Evolutionary conservation across 2,888 invertebrate genomes (phyloP).

Genomic region (Lepidocyrtoides sp.): DNA sequence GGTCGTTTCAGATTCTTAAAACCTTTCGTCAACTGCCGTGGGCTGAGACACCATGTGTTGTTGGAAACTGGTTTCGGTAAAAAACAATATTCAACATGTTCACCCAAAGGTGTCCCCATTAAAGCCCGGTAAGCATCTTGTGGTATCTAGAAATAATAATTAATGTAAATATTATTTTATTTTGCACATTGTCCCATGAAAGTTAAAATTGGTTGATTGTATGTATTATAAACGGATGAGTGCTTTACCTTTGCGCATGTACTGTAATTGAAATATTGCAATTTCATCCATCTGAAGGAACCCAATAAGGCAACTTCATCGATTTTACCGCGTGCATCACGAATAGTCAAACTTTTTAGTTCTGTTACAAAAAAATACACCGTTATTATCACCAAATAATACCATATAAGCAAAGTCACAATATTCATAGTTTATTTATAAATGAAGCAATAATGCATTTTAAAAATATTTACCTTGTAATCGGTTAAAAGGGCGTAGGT

Average conservation of each 20-base stretch:
- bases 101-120: conserved; percentile 23
- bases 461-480: conserved; percentile 31
- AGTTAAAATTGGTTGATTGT: too few species aligned
- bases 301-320: not conserved
- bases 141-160: conserved; percentile 7
- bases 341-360: conserved; percentile 19
- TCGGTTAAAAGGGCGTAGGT: conserved; percentile 33
- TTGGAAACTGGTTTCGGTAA: not conserved
- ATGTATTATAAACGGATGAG: too few species aligned
- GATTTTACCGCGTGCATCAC: conserved; percentile 22
- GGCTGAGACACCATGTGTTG: not conserved
- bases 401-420: not conserved
- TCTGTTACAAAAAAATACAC: not conserved
- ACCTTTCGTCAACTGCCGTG: too few species aligned
- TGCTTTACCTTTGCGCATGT: too few species aligned
- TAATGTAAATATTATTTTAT: not conserved
- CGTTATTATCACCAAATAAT: not conserved
- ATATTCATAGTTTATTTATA: not conserved
- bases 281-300: conserved; percentile 46
- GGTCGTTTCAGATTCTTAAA: conserved; percentile 54
- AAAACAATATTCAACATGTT: conserved; percentile 10
- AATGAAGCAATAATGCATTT: not conserved
- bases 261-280: too few species aligned
- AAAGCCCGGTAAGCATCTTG: conserved; percentile 7
- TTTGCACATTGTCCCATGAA: not conserved